Percentiles rank a stretch among this genome's conserved stretches.
phyloP scores from a whole-genome alignment of 2,113 vertebrate species.

The Vulpes lagopus region DNA sequence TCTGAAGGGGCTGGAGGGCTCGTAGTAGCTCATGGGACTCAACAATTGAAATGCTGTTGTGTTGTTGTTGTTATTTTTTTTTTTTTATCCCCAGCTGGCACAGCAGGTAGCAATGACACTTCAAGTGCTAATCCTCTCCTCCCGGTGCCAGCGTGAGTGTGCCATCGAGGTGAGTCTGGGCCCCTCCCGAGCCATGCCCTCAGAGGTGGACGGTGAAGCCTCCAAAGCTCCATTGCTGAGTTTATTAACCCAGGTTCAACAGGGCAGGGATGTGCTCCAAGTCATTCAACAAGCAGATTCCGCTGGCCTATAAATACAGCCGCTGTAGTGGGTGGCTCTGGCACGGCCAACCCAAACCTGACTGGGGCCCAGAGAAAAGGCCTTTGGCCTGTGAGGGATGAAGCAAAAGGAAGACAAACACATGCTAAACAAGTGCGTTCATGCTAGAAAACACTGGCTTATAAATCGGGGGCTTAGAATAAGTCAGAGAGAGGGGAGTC shows the following conservation, averaged over 20 bases:
- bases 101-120: neutral
- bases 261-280: neutral
- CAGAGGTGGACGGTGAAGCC: neutral
- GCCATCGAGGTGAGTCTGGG: neutral
- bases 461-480: neutral
- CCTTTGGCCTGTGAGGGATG: neutral
- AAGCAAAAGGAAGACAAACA: neutral
- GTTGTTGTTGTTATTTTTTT: neutral
- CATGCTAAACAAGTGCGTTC: neutral
- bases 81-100: neutral
- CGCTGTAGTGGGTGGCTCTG: neutral
- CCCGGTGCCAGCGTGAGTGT: neutral
- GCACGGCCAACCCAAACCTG: neutral
- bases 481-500: neutral
- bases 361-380: slow-evolving; percentile 22
- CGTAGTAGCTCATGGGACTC: neutral
- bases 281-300: rapidly evolving
- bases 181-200: neutral
- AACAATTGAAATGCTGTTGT: neutral
- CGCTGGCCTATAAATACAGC: neutral
- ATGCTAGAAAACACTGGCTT: neutral
- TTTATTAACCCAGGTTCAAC: neutral
- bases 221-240: neutral
- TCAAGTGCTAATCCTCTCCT: neutral
- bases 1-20: neutral